These are phyloP conservation scores for Frieseomelitta varia DNA, from an alignment of 1,140 invertebrate genomes.

Conservation along the genomic window DNA sequence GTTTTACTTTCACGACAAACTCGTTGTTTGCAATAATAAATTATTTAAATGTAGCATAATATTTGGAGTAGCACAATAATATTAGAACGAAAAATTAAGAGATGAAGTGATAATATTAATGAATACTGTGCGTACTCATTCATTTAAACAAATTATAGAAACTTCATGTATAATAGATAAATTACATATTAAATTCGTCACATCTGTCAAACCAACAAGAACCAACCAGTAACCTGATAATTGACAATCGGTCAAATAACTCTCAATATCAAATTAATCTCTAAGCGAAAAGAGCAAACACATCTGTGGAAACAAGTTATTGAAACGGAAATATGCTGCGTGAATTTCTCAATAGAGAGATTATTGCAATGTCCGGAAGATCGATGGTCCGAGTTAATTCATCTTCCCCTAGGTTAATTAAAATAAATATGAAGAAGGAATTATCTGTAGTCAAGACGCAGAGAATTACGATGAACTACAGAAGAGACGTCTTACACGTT, in stretches of 20 bases:
- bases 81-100: neutral
- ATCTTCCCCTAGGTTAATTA: too few relatives aligned
- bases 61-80: too few relatives aligned
- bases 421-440: too few relatives aligned
- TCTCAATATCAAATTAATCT: neutral
- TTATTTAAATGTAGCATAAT: too few relatives aligned
- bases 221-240: neutral
- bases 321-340: neutral
- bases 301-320: neutral
- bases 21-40: too few relatives aligned
- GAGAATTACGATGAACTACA: too few relatives aligned
- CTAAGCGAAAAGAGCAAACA: neutral
- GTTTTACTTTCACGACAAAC: too few relatives aligned
- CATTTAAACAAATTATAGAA: neutral
- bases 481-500: too few relatives aligned
- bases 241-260: neutral
- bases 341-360: neutral
- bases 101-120: neutral
- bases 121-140: neutral
- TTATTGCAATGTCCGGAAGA: neutral
- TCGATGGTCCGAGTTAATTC: neutral
- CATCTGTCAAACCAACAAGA: neutral
- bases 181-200: neutral
- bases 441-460: too few relatives aligned
- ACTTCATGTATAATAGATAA: neutral